phyloP scores from a whole-genome alignment of 2,797 vertebrate genomes.

The Oceanodroma leucorhoa region DNA sequence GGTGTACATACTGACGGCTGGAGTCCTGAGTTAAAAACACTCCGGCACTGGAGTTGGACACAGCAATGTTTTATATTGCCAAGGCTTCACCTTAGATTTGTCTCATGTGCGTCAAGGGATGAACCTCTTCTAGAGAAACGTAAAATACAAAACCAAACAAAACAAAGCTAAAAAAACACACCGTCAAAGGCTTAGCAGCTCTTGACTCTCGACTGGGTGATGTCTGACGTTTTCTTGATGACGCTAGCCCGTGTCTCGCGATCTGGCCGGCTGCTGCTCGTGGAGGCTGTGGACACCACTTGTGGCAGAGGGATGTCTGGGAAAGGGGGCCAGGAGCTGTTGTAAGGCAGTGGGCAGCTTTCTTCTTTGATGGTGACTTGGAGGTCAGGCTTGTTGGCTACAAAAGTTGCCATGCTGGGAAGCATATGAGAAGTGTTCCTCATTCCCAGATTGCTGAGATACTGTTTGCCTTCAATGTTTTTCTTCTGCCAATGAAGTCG shows the following conservation, averaged over 20 bases:
- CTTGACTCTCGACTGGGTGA: constrained; percentile 86
- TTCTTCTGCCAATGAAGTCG: constrained; percentile 79
- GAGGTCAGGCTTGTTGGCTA: constrained; percentile 89
- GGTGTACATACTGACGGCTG: constrained; percentile 63
- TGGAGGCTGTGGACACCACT: constrained; percentile 61
- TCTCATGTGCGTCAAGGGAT: constrained; percentile 66
- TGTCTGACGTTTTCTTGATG: constrained; percentile 96
- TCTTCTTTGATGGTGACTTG: constrained; percentile 90
- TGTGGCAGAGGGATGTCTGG: constrained; percentile 71
- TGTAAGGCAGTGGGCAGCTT: constrained; percentile 85
- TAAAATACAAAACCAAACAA: constrained; percentile 71
- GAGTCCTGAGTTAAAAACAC: constrained; percentile 81
- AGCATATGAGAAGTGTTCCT: constrained; percentile 81
- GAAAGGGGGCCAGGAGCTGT: constrained; percentile 80
- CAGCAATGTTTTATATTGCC: constrained; percentile 68
- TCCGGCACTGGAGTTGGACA: constrained; percentile 69
- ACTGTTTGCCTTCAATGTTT: constrained; percentile 79
- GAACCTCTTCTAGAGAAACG: constrained; percentile 65
- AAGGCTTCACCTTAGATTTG: constrained; percentile 73
- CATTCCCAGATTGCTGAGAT: constrained; percentile 76
- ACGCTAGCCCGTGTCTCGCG: constrained; percentile 91
- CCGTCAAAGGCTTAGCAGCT: constrained; percentile 78
- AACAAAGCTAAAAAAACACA: constrained; percentile 46
- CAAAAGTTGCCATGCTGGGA: constrained; percentile 91
- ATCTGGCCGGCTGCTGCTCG: constrained; percentile 71